Evolutionary conservation across 2,797 vertebrate species (phyloP).

Genomic region (Coregonus ussuriensis): DNA sequence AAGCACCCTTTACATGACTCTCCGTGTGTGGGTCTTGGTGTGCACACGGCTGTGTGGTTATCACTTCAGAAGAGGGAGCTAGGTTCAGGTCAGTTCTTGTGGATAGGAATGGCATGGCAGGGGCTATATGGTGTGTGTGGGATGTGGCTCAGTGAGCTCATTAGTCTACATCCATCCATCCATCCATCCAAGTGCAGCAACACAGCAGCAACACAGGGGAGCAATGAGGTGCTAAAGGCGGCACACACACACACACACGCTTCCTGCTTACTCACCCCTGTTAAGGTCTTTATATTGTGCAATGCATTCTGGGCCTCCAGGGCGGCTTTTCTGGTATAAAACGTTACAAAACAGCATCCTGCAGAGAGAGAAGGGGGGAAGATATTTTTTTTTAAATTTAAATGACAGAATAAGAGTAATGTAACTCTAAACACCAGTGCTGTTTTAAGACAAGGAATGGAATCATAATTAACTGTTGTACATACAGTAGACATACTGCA

Average conservation of each 20-base stretch:
- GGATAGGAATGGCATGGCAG: not conserved
- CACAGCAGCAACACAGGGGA: slow-evolving; percentile 37
- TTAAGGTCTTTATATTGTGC: slow-evolving; percentile 99
- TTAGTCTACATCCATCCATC: not conserved
- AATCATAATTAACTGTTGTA: slow-evolving; percentile 41
- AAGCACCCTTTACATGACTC: slow-evolving; percentile 20
- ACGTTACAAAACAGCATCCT: slow-evolving; percentile 99
- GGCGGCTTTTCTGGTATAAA: slow-evolving; percentile 99
- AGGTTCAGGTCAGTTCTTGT: not conserved
- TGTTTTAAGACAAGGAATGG: slow-evolving; percentile 30
- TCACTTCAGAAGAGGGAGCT: not conserved
- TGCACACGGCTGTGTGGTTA: too few species aligned
- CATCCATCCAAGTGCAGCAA: slow-evolving; percentile 25
- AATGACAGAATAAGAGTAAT: slow-evolving; percentile 19
- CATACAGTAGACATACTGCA: not conserved
- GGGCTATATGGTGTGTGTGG: not conserved
- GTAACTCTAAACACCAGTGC: slow-evolving; percentile 28
- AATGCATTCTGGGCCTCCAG: slow-evolving; percentile 98
- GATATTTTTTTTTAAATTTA: not conserved
- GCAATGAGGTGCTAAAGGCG: slow-evolving; percentile 47
- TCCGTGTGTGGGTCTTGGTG: not conserved
- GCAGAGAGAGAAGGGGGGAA: slow-evolving; percentile 56
- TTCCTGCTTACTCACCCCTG: slow-evolving; percentile 89
- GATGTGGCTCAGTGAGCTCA: not conserved
- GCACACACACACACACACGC: slow-evolving; percentile 48